Conservation (phyloP, 1,140 invertebrate genomes). For the Bombus vancouverensis region DNA sequence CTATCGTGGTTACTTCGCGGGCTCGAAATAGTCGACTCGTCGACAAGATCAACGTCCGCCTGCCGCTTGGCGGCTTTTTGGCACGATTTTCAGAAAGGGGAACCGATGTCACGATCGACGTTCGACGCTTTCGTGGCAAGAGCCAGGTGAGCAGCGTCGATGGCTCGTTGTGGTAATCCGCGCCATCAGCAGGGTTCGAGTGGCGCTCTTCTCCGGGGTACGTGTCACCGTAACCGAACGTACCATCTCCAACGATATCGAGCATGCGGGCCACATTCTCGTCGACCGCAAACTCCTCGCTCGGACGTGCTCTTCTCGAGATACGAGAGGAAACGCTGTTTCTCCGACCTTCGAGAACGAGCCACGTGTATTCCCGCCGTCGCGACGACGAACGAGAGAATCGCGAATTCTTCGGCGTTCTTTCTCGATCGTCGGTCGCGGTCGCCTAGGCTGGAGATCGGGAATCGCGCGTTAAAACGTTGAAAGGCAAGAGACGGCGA, state of each 20-base stretch:
- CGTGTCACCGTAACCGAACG: slow-evolving; percentile 64
- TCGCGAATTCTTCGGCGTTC: too few species aligned
- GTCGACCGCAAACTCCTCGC: background rate
- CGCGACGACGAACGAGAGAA: too few species aligned
- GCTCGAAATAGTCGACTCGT: background rate
- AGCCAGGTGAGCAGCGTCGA: slow-evolving; percentile 80
- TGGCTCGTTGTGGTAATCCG: slow-evolving; percentile 75
- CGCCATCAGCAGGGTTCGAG: slow-evolving; percentile 78
- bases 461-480: background rate
- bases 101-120: background rate
- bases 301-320: slow-evolving; percentile 11
- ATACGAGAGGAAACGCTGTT: slow-evolving; percentile 9
- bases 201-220: slow-evolving; percentile 57
- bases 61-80: too few species aligned
- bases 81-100: background rate
- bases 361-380: too few species aligned
- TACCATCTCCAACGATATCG: slow-evolving; percentile 32
- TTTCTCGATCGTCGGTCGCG: too few species aligned
- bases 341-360: background rate
- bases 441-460: too few species aligned
- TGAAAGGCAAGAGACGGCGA: background rate
- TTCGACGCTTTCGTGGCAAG: background rate
- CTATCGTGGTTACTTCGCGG: background rate
- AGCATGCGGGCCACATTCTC: slow-evolving; percentile 32
- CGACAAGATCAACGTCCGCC: too few species aligned